A percentile compares a stretch with the other conserved stretches of the same genome.
Conservation (phyloP, 2,797 vertebrate genomes). For the Bryconaethiops microstoma region DNA sequence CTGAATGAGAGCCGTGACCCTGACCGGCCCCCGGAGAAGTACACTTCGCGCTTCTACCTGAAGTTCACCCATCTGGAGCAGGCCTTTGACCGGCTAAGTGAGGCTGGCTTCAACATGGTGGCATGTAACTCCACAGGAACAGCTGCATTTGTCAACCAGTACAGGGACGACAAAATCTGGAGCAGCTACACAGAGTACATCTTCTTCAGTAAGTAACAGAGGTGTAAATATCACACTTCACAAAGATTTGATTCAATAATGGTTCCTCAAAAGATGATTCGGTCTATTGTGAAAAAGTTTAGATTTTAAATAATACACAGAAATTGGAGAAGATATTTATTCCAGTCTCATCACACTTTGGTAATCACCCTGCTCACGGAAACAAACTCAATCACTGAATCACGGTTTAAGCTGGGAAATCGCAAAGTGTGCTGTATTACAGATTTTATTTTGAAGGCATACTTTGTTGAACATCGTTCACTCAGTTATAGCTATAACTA, state of each 20-base stretch:
- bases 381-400: too few species aligned
- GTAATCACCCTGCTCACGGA: too few species aligned
- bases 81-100: conserved; percentile 86
- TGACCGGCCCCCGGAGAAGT: conserved; percentile 86
- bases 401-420: too few species aligned
- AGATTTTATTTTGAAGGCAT: background rate
- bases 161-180: conserved; percentile 88
- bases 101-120: conserved; percentile 89
- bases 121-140: conserved; percentile 87
- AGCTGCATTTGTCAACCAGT: conserved; percentile 83
- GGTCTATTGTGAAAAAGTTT: background rate
- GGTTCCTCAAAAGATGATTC: background rate
- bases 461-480: background rate
- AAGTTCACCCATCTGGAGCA: conserved; percentile 89
- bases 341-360: too few species aligned
- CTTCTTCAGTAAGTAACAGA: conserved; percentile 84
- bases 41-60: conserved; percentile 89
- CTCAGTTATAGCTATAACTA: too few species aligned
- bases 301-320: background rate
- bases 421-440: too few species aligned
- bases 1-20: conserved; percentile 89
- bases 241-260: background rate
- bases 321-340: too few species aligned
- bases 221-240: background rate
- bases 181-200: conserved; percentile 92